phyloP scores from a whole-genome alignment of 2,888 invertebrate genomes.

The Aphodius granarius region DNA sequence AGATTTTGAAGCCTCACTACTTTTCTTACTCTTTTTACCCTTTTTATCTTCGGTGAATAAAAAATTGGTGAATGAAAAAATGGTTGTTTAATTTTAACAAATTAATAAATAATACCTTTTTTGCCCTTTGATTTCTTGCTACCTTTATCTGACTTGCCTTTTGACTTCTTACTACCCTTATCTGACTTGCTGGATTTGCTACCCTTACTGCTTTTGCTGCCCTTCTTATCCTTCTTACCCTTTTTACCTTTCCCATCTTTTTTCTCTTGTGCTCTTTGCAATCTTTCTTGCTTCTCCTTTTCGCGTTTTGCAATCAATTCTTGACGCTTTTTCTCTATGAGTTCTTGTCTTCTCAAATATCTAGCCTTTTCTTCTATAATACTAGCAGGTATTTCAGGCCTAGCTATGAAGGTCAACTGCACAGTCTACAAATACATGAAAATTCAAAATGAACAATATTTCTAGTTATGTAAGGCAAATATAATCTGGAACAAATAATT shows the following conservation, averaged over 20 bases:
- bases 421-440: slow-evolving; percentile 27
- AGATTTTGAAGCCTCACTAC: not conserved
- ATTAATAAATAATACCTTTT: not conserved
- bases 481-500: too few relatives aligned
- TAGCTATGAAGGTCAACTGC: slow-evolving; percentile 34
- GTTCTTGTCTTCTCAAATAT: slow-evolving; percentile 29
- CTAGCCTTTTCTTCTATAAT: slow-evolving; percentile 34
- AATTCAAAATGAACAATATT: not conserved
- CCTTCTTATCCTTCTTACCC: slow-evolving; percentile 12
- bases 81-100: not conserved
- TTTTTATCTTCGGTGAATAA: slow-evolving; percentile 8
- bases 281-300: slow-evolving; percentile 21
- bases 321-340: slow-evolving; percentile 29
- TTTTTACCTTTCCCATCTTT: slow-evolving; percentile 19
- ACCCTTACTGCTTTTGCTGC: slow-evolving; percentile 13
- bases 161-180: slow-evolving; percentile 6
- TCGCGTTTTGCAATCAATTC: slow-evolving; percentile 21
- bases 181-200: slow-evolving; percentile 1
- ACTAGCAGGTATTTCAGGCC: slow-evolving; percentile 34
- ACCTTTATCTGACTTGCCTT: not conserved
- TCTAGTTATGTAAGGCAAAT: too few relatives aligned
- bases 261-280: slow-evolving; percentile 16
- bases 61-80: not conserved
- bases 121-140: not conserved
- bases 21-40: slow-evolving; percentile 17